phyloP scores from a whole-genome alignment of 2,888 invertebrate genomes.

The Plusia festucae region DNA sequence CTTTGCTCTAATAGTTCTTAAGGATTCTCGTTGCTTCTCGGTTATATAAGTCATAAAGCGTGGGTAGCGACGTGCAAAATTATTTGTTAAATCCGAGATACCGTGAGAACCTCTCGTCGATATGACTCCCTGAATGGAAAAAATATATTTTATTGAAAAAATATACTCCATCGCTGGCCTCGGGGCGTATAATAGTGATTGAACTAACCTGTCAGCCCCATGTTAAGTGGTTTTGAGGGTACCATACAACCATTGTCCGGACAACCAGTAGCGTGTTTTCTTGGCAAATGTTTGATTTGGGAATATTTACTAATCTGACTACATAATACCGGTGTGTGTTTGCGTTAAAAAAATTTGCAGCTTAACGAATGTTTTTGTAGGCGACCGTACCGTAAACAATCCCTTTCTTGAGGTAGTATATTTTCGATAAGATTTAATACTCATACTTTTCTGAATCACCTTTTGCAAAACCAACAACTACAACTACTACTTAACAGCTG shows the following conservation, averaged over 20 bases:
- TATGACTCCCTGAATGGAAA: conserved; percentile 79
- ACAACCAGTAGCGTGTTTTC: conserved; percentile 87
- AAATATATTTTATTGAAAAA: conserved; percentile 73
- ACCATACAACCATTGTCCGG: conserved; percentile 82
- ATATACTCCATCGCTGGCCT: conserved; percentile 85
- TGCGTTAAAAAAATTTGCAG: conserved; percentile 73
- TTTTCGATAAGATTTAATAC: neutral
- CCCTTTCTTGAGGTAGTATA: conserved; percentile 56
- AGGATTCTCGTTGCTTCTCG: conserved; percentile 38
- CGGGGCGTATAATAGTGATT: conserved; percentile 86
- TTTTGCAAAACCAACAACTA: neutral
- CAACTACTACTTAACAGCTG: neutral
- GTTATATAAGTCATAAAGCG: conserved; percentile 45
- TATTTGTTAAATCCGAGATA: conserved; percentile 59
- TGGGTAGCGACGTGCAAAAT: conserved; percentile 64
- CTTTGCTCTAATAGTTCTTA: conserved; percentile 31
- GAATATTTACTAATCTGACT: conserved; percentile 83
- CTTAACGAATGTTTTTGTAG: conserved; percentile 74
- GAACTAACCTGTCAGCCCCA: conserved; percentile 89
- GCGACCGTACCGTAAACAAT: conserved; percentile 59
- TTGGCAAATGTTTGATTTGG: conserved; percentile 86
- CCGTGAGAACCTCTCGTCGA: conserved; percentile 81
- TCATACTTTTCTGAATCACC: neutral
- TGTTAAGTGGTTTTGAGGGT: conserved; percentile 88
- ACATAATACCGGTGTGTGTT: conserved; percentile 75